Percentiles rank a stretch among this genome's conserved stretches.
Conservation (phyloP, 2,888 invertebrate species). For the Oscheius sp. region DNA sequence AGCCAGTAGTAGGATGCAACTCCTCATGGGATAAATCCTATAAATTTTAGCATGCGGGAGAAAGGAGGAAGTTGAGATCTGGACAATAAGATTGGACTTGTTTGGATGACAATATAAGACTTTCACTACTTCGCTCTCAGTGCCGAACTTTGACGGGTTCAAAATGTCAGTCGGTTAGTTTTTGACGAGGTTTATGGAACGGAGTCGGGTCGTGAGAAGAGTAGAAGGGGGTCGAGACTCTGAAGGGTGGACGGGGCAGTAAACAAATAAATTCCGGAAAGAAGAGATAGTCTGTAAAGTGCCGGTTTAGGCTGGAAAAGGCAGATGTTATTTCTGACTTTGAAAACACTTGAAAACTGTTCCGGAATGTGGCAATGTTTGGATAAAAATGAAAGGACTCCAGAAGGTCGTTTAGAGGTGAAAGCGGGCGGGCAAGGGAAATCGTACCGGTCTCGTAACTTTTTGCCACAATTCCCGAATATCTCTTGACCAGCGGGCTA, state of each 20-base stretch:
- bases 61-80: neutral
- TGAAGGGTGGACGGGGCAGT: conserved; percentile 10
- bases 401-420: too few species aligned
- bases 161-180: neutral
- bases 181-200: too few species aligned
- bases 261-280: conserved; percentile 10
- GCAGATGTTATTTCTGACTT: too few species aligned
- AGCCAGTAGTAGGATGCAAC: conserved; percentile 10
- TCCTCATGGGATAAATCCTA: conserved; percentile 1
- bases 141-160: neutral
- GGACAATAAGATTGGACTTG: neutral
- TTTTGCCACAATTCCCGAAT: too few species aligned
- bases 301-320: too few species aligned
- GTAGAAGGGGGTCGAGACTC: conserved; percentile 5
- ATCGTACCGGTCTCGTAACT: too few species aligned
- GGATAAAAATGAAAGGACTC: too few species aligned
- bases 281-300: too few species aligned
- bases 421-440: too few species aligned
- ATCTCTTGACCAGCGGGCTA: too few species aligned
- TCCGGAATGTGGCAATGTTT: too few species aligned
- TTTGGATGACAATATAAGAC: neutral
- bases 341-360: too few species aligned
- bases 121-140: neutral
- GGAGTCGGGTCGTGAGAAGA: conserved; percentile 14
- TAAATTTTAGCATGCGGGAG: neutral